A percentile compares a stretch with the other conserved stretches of the same genome.
Conservation (phyloP, 2,888 invertebrate species). For the Yponomeuta malinellus region DNA sequence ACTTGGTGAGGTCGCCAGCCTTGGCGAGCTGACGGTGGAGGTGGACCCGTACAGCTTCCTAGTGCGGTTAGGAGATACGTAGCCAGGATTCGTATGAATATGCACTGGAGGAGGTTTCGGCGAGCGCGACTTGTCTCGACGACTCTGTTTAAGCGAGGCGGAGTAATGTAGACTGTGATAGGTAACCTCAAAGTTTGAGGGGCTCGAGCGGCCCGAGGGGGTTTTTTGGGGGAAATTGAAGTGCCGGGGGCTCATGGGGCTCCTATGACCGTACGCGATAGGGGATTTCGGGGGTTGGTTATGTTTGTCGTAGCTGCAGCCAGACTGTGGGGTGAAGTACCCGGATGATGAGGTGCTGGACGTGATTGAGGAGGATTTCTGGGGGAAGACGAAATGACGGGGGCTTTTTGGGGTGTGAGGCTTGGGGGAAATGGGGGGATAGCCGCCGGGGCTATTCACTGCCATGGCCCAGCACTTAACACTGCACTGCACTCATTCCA, state of each 20-base stretch:
- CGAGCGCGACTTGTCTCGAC: slow-evolving; percentile 61
- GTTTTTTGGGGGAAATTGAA: slow-evolving; percentile 74
- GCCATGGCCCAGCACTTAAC: slow-evolving; percentile 63
- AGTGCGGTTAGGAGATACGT: slow-evolving; percentile 69
- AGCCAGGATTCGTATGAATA: slow-evolving; percentile 78
- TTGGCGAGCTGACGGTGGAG: slow-evolving; percentile 63
- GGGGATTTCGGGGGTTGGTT: slow-evolving; percentile 66
- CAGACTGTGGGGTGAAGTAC: slow-evolving; percentile 74
- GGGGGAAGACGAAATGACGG: slow-evolving; percentile 71
- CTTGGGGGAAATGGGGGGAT: slow-evolving; percentile 73
- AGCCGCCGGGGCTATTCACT: slow-evolving; percentile 76
- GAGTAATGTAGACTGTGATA: slow-evolving; percentile 53
- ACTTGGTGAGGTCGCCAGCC: slow-evolving; percentile 62
- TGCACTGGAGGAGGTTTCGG: slow-evolving; percentile 73
- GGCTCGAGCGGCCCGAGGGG: slow-evolving; percentile 62
- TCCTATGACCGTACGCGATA: slow-evolving; percentile 72
- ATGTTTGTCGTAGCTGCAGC: slow-evolving; percentile 66
- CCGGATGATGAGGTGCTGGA: slow-evolving; percentile 73
- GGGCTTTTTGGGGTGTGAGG: slow-evolving; percentile 74
- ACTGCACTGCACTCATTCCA: slow-evolving; percentile 29
- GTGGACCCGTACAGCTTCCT: slow-evolving; percentile 62
- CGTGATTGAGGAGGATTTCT: slow-evolving; percentile 70
- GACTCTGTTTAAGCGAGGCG: slow-evolving; percentile 59
- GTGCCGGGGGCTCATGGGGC: slow-evolving; percentile 76
- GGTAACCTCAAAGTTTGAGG: slow-evolving; percentile 50